Evolutionary conservation across 1,140 invertebrate species (phyloP).

Genomic region (Contarinia nasturtii): DNA sequence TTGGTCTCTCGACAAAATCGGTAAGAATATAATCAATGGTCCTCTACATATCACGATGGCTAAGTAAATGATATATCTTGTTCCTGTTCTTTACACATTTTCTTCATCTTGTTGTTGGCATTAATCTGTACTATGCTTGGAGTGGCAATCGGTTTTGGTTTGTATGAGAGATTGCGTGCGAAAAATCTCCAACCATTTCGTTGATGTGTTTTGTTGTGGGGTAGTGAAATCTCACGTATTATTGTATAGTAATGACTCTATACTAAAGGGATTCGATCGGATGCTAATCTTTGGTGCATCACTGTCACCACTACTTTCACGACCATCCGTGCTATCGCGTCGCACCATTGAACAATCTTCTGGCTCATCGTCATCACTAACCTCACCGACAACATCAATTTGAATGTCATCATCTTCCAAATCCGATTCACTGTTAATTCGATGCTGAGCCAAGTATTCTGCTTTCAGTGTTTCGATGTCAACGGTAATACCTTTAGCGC

Average conservation of each 20-base stretch:
- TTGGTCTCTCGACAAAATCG: too few relatives aligned
- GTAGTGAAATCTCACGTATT: constrained; percentile 34
- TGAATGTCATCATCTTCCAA: constrained; percentile 43
- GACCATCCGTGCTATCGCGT: constrained; percentile 9
- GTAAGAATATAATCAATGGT: too few relatives aligned
- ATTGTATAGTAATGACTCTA: constrained; percentile 54
- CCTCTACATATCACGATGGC: too few relatives aligned
- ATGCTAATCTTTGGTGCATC: constrained; percentile 29
- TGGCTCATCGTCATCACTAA: constrained; percentile 35
- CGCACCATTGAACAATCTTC: constrained; percentile 28
- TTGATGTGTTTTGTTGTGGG: too few relatives aligned
- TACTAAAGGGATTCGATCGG: constrained; percentile 60
- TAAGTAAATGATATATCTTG: too few relatives aligned
- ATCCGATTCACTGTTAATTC: constrained; percentile 45
- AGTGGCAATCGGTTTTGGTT: too few relatives aligned
- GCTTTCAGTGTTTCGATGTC: constrained; percentile 70
- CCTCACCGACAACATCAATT: constrained; percentile 56
- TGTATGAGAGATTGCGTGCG: too few relatives aligned
- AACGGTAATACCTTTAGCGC: constrained; percentile 73
- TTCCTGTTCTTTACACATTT: too few relatives aligned
- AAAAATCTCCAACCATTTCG: too few relatives aligned
- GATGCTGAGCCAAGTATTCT: constrained; percentile 51
- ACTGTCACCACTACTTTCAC: constrained; percentile 3
- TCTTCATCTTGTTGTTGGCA: too few relatives aligned
- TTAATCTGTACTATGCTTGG: too few relatives aligned